These are phyloP conservation scores for Toxostoma redivivum DNA, from an alignment of 2,113 vertebrate species.

Conservation along the genomic window DNA sequence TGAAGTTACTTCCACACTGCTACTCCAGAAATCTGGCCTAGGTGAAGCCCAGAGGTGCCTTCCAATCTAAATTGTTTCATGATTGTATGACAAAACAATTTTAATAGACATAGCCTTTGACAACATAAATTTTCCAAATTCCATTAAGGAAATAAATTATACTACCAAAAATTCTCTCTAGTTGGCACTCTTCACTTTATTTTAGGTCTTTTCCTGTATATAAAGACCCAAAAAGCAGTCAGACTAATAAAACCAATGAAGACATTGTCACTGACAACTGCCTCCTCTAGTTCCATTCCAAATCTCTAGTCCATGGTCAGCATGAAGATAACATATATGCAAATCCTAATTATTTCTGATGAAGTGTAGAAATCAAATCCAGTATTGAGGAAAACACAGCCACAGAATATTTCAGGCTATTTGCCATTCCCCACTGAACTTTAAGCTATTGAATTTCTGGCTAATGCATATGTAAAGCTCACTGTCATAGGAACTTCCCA, in stretches of 20 bases:
- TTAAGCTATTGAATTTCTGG: neutral
- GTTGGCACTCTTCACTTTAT: neutral
- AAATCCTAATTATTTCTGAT: neutral
- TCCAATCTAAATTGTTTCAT: neutral
- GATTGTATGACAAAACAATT: neutral
- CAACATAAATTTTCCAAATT: neutral
- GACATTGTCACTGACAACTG: neutral
- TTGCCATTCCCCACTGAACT: neutral
- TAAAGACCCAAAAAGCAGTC: neutral
- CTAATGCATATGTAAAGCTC: neutral
- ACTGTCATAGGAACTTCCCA: neutral
- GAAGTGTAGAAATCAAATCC: neutral
- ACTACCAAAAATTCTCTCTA: neutral
- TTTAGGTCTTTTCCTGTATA: neutral
- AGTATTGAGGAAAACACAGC: neutral
- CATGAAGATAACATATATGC: neutral
- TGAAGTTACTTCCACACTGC: accelerated
- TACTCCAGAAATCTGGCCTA: neutral
- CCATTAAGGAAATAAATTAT: neutral
- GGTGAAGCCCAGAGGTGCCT: neutral
- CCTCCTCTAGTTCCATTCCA: neutral
- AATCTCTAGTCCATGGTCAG: neutral
- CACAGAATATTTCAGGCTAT: neutral
- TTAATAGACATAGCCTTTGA: neutral
- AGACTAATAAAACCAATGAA: neutral